Percentiles rank a stretch among this genome's conserved stretches.
Evolutionary conservation across 2,113 vertebrate genomes (phyloP).

Genomic region (Anseranas semipalmata): DNA sequence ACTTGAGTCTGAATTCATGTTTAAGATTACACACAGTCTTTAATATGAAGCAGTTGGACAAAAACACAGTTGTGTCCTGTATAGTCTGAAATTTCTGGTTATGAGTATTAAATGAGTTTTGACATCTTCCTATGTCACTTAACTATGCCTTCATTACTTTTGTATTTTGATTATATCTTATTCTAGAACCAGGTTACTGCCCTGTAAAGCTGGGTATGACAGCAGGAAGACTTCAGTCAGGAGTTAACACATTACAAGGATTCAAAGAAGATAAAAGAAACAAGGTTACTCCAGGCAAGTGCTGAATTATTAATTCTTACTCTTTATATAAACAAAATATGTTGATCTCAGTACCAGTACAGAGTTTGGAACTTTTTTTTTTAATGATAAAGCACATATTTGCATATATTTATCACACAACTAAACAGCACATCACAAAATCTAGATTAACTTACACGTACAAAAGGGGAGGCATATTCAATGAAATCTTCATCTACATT

Average conservation of each 20-base stretch:
- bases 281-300: constrained; percentile 89
- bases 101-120: background rate
- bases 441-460: background rate
- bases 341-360: background rate
- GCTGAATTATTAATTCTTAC: background rate
- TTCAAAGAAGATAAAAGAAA: constrained; percentile 99
- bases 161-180: background rate
- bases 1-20: background rate
- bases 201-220: constrained; percentile 92
- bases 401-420: background rate
- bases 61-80: background rate
- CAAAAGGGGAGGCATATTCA: background rate
- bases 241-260: constrained; percentile 91
- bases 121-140: background rate
- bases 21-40: background rate
- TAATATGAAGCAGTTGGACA: background rate
- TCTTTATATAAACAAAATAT: background rate
- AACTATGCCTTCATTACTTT: background rate
- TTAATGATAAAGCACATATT: background rate
- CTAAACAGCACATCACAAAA: background rate
- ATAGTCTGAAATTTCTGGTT: background rate
- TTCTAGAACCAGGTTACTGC: constrained; percentile 88
- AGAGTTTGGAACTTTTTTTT: background rate
- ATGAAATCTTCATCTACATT: background rate
- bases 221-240: constrained; percentile 89